Base-by-base conservation (phyloP, 2,888 invertebrate genomes). In the Noctua fimbriata region DNA sequence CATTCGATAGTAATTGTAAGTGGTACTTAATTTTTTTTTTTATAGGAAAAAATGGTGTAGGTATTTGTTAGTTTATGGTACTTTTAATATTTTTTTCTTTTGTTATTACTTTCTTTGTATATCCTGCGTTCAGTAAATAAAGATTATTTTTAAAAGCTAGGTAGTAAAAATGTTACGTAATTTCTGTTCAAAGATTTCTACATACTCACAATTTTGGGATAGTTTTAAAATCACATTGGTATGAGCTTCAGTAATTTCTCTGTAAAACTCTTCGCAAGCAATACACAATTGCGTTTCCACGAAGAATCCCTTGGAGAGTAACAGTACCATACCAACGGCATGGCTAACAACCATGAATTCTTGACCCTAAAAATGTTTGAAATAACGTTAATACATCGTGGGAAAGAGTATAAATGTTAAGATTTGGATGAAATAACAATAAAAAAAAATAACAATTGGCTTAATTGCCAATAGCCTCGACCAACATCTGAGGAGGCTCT, bases 201-300 rank as follows among this genome's bases (percentile, higher is more conserved):
- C 10, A 63, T 32, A 81, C 83, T 84, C 60, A 82, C 84, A 74
- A 49, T 84, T 66, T 55, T 69, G 65, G 14, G 84, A 69, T 65
- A 47, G 12, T 60, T 84, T 86, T 36, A 78, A 52, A 47, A 72
- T 58, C 18, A 82, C 65, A 18, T 73, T 84, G 4, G 21, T 55
- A 16, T 83, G 44, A 14, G 69, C 78, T 73, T 24, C 66, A 47
- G 28, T n/a, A 14, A 86, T 41, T 73, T 83, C 69, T 10, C 69
- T 72, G 16, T 82, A 83, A 69, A 86, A 83, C 24, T n/a, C n/a
- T 83, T 84, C 84, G 28, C 83, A 75, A 18, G 72, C 49, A 44
- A 84, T 5, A 60, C 74, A 78, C 32, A 84, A n/a, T 3, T 67
- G 69, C 0, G n/a, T 63, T 69, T 83, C 69, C 16, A 83, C 87